Evolutionary conservation across 2,888 invertebrate species (phyloP).

Genomic region (Ormyrus rosae): DNA sequence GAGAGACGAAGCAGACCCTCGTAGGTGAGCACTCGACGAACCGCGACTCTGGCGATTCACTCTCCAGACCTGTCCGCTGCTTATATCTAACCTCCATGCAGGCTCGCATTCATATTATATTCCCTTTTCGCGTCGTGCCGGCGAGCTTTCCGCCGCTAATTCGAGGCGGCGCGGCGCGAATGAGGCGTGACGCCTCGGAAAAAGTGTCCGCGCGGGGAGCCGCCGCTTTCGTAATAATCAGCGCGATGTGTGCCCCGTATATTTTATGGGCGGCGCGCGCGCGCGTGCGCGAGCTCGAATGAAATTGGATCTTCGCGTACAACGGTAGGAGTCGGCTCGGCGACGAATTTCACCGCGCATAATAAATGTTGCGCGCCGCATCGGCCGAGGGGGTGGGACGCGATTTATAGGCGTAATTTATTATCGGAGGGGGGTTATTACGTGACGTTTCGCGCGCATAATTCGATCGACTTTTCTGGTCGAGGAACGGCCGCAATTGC

Average conservation of each 20-base stretch:
- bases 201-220: background rate
- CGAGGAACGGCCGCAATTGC: slow-evolving; percentile 19
- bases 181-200: slow-evolving; percentile 16
- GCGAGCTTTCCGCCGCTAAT: slow-evolving; percentile 23
- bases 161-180: slow-evolving; percentile 18
- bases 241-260: background rate
- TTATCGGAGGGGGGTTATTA: slow-evolving; percentile 16
- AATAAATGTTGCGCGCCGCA: slow-evolving; percentile 27
- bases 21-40: slow-evolving; percentile 53
- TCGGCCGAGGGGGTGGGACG: slow-evolving; percentile 6
- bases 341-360: slow-evolving; percentile 34
- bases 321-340: background rate
- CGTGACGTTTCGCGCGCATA: slow-evolving; percentile 34
- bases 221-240: slow-evolving; percentile 8
- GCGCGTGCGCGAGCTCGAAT: background rate
- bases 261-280: background rate
- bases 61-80: background rate
- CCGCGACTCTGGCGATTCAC: slow-evolving; percentile 14
- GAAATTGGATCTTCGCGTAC: slow-evolving; percentile 40
- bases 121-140: background rate
- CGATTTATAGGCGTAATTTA: slow-evolving; percentile 52
- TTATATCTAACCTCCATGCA: slow-evolving; percentile 9
- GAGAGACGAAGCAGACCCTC: background rate
- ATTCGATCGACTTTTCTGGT: slow-evolving; percentile 44
- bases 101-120: background rate